Evolutionary conservation across 2,113 vertebrate species (phyloP), one percentile per base, ranked within the genome.

Genomic region (Melanostigma gelatinosum): DNA sequence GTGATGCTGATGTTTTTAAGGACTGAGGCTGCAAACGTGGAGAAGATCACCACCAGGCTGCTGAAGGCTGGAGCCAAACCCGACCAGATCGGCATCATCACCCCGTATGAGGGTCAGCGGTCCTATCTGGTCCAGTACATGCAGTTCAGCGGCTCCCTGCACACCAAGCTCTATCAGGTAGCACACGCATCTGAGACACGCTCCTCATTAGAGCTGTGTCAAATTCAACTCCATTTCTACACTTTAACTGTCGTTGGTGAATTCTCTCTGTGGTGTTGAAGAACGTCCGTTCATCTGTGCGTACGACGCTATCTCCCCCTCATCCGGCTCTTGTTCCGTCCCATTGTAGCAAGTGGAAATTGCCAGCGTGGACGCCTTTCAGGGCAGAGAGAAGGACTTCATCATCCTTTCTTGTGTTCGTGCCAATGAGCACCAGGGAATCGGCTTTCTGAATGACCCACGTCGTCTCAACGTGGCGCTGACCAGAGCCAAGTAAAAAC

Each of bases 131-230:
- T 99, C 86, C 98, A 99, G 89, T 99, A 99, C 94, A 99, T 99
- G 98, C 98, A 99, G 86, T 99, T 99, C 93, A 99, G 98, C 0
- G 98, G 98, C 74, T 99, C 98, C 34, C 92, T 99, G 88, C 98
- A 99, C 90, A 99, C 98, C n/a, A 99, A 99, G 84, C 97, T 99
- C 34, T 99, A 99, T 86, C 98, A 99, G 97, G 98, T 99, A 93
- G 0, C 0, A 6, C 44, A 46, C 57, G 10, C 0, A 50, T 40
- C 7, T 11, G 40, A 46, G 38, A 20, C 22, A 42, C 34, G 15
- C 12, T 65, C 6, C n/a, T 27, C 7, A 34, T 10, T 36, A 1
- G 18, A 58, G 61, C 18, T 46, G 15, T 1, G 18, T 13, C 3
- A 20, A 12, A 29, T 44, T 65, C 9, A 67, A 8, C 38, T 36